A percentile compares a stretch with the other conserved stretches of the same genome.
phyloP scores from a whole-genome alignment of 1,140 invertebrate species.

The Drosophila teissieri region DNA sequence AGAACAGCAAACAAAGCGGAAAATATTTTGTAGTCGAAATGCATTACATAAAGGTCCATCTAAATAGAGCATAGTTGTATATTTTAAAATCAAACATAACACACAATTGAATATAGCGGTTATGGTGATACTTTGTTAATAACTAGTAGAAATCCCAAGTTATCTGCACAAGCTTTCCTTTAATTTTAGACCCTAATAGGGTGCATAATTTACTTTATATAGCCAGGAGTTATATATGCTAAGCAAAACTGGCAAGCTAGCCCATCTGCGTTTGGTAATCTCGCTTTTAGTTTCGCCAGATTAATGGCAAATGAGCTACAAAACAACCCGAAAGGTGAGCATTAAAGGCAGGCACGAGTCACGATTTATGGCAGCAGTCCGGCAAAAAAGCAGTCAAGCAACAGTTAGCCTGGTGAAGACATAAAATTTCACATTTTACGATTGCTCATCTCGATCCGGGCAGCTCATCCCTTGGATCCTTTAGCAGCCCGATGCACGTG shows the following conservation, averaged over 20 bases:
- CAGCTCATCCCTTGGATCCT: slow-evolving; percentile 16
- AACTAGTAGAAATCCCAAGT: no score
- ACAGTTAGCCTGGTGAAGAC: slow-evolving; percentile 32
- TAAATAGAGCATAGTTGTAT: no score
- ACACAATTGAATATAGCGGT: no score
- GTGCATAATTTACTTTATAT: no score
- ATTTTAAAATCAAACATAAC: no score
- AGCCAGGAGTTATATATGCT: slow-evolving; percentile 10
- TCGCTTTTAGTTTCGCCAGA: slow-evolving; percentile 40
- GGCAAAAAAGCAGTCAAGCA: slow-evolving; percentile 26
- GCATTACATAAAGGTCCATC: no score
- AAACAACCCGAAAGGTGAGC: slow-evolving; percentile 35
- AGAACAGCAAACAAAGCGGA: not conserved
- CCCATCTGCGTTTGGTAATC: slow-evolving; percentile 33
- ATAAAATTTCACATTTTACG: slow-evolving; percentile 52
- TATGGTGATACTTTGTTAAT: no score
- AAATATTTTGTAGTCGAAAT: not conserved
- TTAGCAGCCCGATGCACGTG: slow-evolving; percentile 36
- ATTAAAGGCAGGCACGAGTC: slow-evolving; percentile 46
- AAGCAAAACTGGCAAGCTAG: slow-evolving; percentile 5
- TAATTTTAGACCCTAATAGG: no score
- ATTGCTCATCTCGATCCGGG: slow-evolving; percentile 26
- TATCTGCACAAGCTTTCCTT: no score
- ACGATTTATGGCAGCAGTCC: slow-evolving; percentile 52
- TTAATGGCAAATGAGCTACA: slow-evolving; percentile 57